Base-by-base conservation (phyloP, 30 jellyfish, hydroid and myxozoan genomes). In the Cassiopea xamachana region DNA sequence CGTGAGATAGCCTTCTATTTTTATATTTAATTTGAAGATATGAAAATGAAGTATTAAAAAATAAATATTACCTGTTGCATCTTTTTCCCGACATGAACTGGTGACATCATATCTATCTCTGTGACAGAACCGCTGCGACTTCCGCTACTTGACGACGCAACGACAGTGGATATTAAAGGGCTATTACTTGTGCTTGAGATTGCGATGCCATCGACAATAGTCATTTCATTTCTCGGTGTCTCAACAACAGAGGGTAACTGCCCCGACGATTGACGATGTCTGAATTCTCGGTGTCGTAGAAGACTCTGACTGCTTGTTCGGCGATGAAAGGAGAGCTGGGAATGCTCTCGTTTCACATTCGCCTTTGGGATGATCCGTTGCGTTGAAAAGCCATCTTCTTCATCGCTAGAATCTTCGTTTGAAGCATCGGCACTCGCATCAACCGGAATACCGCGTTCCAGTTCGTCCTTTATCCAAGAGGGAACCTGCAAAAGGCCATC, bases 371-470 rank as follows among this genome's bases (percentile, higher is more conserved):
- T 77, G 85, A 76, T 10, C 46, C 76, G 75, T 10, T 73, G 5
- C 17, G 84, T 89, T 68, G 88, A 58, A 46, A 60, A 70, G 48
- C 48, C 60, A 48, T 60, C 81, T 67, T 86, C 93, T 1, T 72
- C 90, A 83, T 88, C 91, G 78, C 91, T 77, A 80, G 97, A 82
- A 61, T 75, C 92, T 59, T 81, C 91, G 86, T 60, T 86, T 44
- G 90, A 68, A 43, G 87, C 87, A 15, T 73, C 90, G 49, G 79
- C 81, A 46, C 88, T 71, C 15, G 67, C 91, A 46, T 81, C 90
- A 70, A 93, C 92, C 1, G 97, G 97, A 84, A 93, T 93, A 8
- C 98, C 98, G 4, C 86, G 89, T 51, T 93, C 80, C 10, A 93
- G 83, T 89, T 93, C 98, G 81, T 82, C 91, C 45, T 73, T 69